Evolutionary conservation across 2,888 invertebrate species (phyloP), one percentile per base, ranked within the genome.

Genomic region (Podotricha telesiphe): DNA sequence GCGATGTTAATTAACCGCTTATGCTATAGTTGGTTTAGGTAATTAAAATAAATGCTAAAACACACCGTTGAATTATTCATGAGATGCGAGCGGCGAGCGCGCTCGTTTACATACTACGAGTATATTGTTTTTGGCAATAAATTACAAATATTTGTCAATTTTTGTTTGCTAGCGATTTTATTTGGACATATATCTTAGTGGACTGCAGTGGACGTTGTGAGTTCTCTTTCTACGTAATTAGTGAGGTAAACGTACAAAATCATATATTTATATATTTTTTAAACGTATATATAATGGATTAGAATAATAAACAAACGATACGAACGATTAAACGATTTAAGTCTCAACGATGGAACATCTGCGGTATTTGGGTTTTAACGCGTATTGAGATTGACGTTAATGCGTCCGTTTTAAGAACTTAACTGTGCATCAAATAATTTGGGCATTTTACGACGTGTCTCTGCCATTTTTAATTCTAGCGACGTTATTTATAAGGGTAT

Each of bases 341-440:
- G 17, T 22, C 53, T 0, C 53, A 17, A 8, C 34, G 28, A n/a
- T 17, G 10, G n/a, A 17, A 1, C 8, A 17, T 15, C 10, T 34
- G 28, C 28, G 53, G 53, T n/a, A 11, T 34, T 53, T 10, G 58
- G 42, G 15, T 2, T 20, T 22, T 59, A 45, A 59, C 58, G 58
- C 22, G 58, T n/a, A 4, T 42, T 10, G 42, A 45, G 42, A 59
- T 59, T 22, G 42, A 59, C 42, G 42, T 59, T 59, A 59, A 59
- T 59, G 22, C n/a, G 42, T 42, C 22, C n/a, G 22, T 22, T 59
- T 59, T n/a, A 45, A 45, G n/a, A 45, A 45, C n/a, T 45, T 20
- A 59, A 22, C 58, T 45, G 40, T 20, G 22, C n/a, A n/a, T 59
- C 58, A 10, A 59, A 59, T 59, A 63, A 48, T 34, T 63, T 19